Base-by-base conservation (phyloP, 2,888 invertebrate species). In the Drosophila pseudotalamancana region DNA sequence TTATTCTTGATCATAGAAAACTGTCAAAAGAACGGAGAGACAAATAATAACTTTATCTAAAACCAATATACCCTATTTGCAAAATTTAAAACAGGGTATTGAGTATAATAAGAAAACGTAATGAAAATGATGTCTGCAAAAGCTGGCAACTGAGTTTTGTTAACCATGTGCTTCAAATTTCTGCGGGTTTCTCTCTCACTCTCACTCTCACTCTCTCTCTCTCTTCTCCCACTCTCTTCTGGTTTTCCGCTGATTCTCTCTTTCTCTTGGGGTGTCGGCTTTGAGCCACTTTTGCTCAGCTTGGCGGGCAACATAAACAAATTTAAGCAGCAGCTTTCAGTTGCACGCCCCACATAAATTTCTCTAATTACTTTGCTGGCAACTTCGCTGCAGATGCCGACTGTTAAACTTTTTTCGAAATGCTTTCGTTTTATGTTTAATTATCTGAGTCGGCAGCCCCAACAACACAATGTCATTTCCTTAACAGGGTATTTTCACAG, bases 381-480 rank as follows among this genome's bases (percentile, higher is more conserved):
- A 66, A 62, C 72, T 75, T 72, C 65, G 65, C 34, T 55, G 64
- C 55, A 54, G 60, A 59, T 37, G 63, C 57, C 63, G 63, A 69
- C 72, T 59, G 73, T 57, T 40, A 66, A 68, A 55, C 67, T 76
- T 76, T 69, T 60, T 55, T 45, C 73, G 68, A n/a, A 72, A 75
- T 72, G 77, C 54, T 48, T 65, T 59, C 56, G 53, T 69, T 75
- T 75, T 73, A 65, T 72, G 59, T 75, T 75, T 75, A 75, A 75
- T 77, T 75, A 75, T 57, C 62, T 37, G 34, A 46, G 54, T 39
- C 25, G 18, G 9, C 23, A 46, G 6, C 39, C 29, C 11, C 32
- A 45, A 42, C 6, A 12, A 34, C 11, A 23, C 46, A 29, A 43
- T 29, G n/a, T 16, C 29, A 11, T 45, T 21, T 21, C 21, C 32